Evolutionary conservation across 2,797 vertebrate genomes (phyloP).

Genomic region (Schizopygopsis malacanthus): DNA sequence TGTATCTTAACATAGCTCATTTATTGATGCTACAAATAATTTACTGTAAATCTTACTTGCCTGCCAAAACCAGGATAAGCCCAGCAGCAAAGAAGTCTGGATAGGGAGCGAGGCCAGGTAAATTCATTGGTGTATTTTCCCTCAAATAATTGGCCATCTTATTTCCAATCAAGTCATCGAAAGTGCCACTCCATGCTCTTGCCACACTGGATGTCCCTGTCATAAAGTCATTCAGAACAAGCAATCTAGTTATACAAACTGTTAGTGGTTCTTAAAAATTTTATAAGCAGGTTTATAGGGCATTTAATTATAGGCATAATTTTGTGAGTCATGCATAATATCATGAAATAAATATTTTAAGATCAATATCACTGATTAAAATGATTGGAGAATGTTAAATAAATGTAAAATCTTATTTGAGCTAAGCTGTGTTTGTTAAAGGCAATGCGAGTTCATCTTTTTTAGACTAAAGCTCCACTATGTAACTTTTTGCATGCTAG

Average conservation of each 20-base stretch:
- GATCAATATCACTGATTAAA: neutral
- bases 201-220: slow-evolving; percentile 88
- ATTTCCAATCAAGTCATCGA: slow-evolving; percentile 85
- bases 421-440: neutral
- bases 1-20: neutral
- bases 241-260: neutral
- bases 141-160: slow-evolving; percentile 75
- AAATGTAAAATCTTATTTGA: neutral
- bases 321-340: neutral
- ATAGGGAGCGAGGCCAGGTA: slow-evolving; percentile 84
- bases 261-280: neutral
- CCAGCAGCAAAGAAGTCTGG: slow-evolving; percentile 85
- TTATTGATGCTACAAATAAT: neutral
- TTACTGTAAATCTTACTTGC: slow-evolving; percentile 62
- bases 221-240: slow-evolving; percentile 20
- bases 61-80: slow-evolving; percentile 85
- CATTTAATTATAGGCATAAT: neutral
- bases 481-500: neutral
- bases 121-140: slow-evolving; percentile 69
- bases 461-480: neutral
- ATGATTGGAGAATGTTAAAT: neutral
- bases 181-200: slow-evolving; percentile 87
- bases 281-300: neutral
- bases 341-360: neutral
- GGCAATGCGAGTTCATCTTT: neutral